Conservation (phyloP, 1,140 invertebrate genomes). For the Zaprionus gabonicus region DNA sequence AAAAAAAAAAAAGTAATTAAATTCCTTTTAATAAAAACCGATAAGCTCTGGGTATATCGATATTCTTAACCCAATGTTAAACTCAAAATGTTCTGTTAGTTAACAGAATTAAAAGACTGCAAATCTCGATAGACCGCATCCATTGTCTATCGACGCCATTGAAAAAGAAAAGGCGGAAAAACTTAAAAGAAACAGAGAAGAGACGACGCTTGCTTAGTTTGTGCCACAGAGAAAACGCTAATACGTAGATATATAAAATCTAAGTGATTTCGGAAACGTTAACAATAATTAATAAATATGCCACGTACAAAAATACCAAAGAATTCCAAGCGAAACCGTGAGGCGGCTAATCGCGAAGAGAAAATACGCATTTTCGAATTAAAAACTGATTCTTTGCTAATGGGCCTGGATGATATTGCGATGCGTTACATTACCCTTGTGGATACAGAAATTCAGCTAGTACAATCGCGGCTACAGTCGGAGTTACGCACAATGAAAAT, state of each 20-base stretch:
- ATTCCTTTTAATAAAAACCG: too few species aligned
- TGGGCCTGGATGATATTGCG: constrained; percentile 59
- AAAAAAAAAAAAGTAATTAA: too few species aligned
- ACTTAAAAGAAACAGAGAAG: constrained; percentile 53
- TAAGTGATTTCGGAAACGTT: not conserved
- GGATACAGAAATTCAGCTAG: constrained; percentile 43
- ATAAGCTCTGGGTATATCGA: not conserved
- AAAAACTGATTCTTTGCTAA: constrained; percentile 60
- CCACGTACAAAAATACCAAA: constrained; percentile 81
- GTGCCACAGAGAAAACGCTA: not conserved
- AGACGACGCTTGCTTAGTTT: constrained; percentile 23
- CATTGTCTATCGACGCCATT: constrained; percentile 38
- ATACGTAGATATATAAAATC: not conserved
- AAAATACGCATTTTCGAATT: constrained; percentile 73
- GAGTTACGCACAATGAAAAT: constrained; percentile 67
- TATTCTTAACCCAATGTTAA: not conserved
- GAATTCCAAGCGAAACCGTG: constrained; percentile 78
- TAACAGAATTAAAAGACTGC: not conserved
- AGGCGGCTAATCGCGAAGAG: constrained; percentile 73
- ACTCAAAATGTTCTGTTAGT: not conserved
- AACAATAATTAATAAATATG: constrained; percentile 49
- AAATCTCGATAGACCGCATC: constrained; percentile 10
- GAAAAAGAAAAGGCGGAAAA: constrained; percentile 63
- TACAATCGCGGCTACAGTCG: constrained; percentile 44
- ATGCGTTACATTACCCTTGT: constrained; percentile 41